These are phyloP conservation scores for Cyclopterus lumpus DNA, from an alignment of 2,797 vertebrate species.

Conservation along the genomic window DNA sequence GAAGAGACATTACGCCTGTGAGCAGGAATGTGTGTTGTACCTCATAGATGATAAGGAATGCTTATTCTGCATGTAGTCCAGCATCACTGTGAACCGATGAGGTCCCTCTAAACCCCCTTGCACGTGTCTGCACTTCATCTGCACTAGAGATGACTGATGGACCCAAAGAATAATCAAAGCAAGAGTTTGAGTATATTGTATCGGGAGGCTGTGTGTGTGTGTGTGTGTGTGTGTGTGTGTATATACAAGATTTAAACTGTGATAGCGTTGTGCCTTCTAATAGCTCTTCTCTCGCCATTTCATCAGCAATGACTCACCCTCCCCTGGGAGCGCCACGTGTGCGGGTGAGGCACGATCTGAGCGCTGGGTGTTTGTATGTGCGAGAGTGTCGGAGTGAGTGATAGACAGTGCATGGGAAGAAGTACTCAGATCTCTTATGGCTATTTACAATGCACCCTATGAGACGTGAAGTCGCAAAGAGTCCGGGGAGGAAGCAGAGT, in stretches of 20 bases:
- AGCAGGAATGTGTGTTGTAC: background rate
- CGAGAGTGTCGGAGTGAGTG: background rate
- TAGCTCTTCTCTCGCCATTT: conserved; percentile 12
- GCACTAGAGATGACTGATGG: background rate
- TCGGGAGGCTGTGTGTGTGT: background rate
- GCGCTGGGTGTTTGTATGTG: background rate
- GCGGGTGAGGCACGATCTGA: conserved; percentile 10
- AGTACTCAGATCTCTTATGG: background rate
- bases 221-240: background rate
- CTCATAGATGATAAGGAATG: background rate
- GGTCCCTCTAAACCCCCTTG: background rate
- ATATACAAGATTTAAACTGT: background rate
- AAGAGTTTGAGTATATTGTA: background rate
- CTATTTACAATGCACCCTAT: no score
- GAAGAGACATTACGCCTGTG: background rate
- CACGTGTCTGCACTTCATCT: background rate
- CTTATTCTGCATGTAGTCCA: background rate
- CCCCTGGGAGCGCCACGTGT: conserved; percentile 14
- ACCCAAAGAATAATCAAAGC: conserved; percentile 10
- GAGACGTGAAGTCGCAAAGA: no score
- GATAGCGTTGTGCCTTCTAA: conserved; percentile 8
- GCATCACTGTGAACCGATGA: background rate
- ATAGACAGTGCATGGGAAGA: background rate
- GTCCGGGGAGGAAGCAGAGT: no score
- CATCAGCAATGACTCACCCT: conserved; percentile 35